Base-by-base conservation (phyloP, 1,140 invertebrate genomes). In the Bombus confusus region DNA sequence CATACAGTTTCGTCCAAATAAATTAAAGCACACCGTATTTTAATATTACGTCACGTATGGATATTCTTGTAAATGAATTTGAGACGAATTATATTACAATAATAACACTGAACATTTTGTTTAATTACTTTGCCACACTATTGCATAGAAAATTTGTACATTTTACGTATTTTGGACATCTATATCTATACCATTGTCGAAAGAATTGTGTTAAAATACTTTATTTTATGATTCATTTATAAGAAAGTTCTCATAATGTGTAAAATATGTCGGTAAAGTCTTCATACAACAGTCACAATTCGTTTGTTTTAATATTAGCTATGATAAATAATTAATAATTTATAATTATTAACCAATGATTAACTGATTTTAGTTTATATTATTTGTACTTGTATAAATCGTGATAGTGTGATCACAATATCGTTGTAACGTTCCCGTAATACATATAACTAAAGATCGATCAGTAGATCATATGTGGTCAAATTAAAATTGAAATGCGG, bases 371-470 rank as follows among this genome's bases (percentile, higher is more conserved):
- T 76, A n/a, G 8, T n/a, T 76, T 76, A 39, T n/a, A 52, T 52
- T 25, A 75, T 75, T 75, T 52, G 73, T 75, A 75, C 43, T 75
- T 75, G 34, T 47, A 73, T 31, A 74, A 62, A 41, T 39, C 34
- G 75, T 41, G 34, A 78, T 41, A 31, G 28, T 28, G 22, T 64
- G 8, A 64, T 8, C 28, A 41, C 37, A 25, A 34, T 34, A 79
- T 34, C 25, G 59, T 79, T 79, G 41, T n/a, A 28, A 75, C 12
- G 10, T 34, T 52, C 8, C 18, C 22, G 34, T 43, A 25, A 34
- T 13, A 8, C 47, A 52, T 52, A 52, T 31, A 62, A n/a, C 12
- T n/a, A 34, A 43, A 47, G 1, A 74, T 74, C 15, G 31, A 31
- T 47, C 8, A 31, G 9, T 31, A 80, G 8, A 72, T 80, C 28